Base-by-base conservation (phyloP, 1,140 invertebrate genomes). In the Dufourea novaeangliae region DNA sequence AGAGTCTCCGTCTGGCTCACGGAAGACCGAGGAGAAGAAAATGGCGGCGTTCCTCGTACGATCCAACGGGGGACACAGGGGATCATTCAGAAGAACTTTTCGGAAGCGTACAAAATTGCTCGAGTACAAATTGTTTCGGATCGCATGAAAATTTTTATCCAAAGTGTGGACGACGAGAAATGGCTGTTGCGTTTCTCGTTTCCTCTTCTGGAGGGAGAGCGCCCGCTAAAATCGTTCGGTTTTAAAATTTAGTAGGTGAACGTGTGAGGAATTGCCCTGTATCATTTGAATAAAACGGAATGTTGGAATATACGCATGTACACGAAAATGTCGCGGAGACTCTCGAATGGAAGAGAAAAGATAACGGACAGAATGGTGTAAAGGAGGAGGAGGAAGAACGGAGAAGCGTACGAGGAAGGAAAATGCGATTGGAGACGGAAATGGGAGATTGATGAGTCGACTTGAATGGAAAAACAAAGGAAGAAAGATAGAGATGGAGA, bases 261-360 rank as follows among this genome's bases (percentile, higher is more conserved):
- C 78, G 90, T 90, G 90, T 90, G 90, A 92, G 90, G 88, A 91
- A 92, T 92, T 91, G 91, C 88, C 89, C 84, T 90, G 84, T 88
- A 88, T 85, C 79, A 81, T 76, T 62, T 79, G 72, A 66, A 50
- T n/a, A n/a, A 81, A 79, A 70, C 75, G 50, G 73, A 86, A 79
- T 12, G 70, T 80, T 80, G 69, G 69, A 85, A 79, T 37, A 37
- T 5, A 37, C 78, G 82, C 72, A 79, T 69, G 74, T 75, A 59
- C 62, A 54, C 27, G 57, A 76, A 8, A 74, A 50, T n/a, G 52
- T 34, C 64, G 25, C 0, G 6, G 10, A 12, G n/a, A 61, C 34
- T 52, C 46, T n/a, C 20, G 44, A 70, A 20, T 1, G 20, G 20
- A 20, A 34, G 12, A 41, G 1, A 34, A 37, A 50, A 10, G 32